Evolutionary conservation across 1,140 invertebrate genomes (phyloP).

Genomic region (Neelides sp.): DNA sequence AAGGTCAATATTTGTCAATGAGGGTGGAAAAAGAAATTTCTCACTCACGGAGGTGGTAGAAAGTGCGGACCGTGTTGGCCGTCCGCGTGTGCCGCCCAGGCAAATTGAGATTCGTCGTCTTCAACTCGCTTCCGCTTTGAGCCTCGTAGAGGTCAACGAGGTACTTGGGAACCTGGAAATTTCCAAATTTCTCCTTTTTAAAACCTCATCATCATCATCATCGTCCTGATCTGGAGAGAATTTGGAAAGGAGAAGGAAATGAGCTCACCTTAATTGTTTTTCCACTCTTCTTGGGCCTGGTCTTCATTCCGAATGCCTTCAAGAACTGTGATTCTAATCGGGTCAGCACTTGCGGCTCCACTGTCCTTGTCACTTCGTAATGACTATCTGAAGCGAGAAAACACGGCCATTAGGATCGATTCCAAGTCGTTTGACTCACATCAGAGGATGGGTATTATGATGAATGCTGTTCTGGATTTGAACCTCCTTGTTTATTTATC

Average conservation of each 20-base stretch:
- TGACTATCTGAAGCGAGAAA: conserved; percentile 9
- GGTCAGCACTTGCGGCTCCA: conserved; percentile 22
- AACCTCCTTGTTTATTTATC: no score
- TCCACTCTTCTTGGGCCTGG: conserved; percentile 15
- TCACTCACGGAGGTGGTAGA: conserved; percentile 60
- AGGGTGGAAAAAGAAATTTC: no score
- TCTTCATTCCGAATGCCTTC: conserved; percentile 26
- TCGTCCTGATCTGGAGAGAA: no score
- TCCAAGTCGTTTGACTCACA: no score
- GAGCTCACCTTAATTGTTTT: neutral
- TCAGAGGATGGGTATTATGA: no score
- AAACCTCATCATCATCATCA: no score
- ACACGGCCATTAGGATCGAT: no score
- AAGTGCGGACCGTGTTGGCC: conserved; percentile 75
- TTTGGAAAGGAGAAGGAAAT: no score
- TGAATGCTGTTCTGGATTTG: no score
- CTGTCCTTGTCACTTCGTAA: conserved; percentile 13
- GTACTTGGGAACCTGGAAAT: conserved; percentile 36
- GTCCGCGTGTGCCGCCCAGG: conserved; percentile 51
- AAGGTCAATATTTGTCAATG: no score
- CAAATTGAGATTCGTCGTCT: conserved; percentile 29
- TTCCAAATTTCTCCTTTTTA: neutral
- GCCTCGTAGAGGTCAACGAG: conserved; percentile 37
- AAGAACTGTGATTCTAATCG: conserved; percentile 26
- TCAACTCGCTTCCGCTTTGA: conserved; percentile 31